phyloP scores from a whole-genome alignment of 2,797 vertebrate genomes.

The Rhinophrynus dorsalis region DNA sequence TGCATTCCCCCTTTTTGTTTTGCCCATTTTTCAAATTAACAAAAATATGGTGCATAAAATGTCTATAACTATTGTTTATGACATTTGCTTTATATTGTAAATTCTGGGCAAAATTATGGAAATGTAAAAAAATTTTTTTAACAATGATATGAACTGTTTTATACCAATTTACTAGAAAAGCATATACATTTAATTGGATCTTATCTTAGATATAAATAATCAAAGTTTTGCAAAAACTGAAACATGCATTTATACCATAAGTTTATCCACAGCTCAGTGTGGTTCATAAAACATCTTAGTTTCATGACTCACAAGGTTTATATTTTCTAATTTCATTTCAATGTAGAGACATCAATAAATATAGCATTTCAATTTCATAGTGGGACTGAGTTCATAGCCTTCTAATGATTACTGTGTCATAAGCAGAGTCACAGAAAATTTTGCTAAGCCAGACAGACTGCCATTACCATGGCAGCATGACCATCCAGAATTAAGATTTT shows the following conservation, averaged over 20 bases:
- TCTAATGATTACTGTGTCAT: slow-evolving; percentile 40
- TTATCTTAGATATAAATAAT: not conserved
- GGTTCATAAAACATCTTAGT: slow-evolving; percentile 8
- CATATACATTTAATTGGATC: too few relatives aligned
- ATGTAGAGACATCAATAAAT: slow-evolving; percentile 32
- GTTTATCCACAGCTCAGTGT: not conserved
- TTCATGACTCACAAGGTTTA: not conserved
- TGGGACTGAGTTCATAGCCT: slow-evolving; percentile 47
- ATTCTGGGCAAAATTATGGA: too few relatives aligned
- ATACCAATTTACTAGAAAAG: too few relatives aligned
- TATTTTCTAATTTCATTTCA: slow-evolving; percentile 41
- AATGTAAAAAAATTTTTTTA: too few relatives aligned
- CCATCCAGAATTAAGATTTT: slow-evolving; percentile 6
- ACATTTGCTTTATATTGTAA: too few relatives aligned
- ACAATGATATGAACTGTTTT: too few relatives aligned
- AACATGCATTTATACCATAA: not conserved
- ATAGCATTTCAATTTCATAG: slow-evolving; percentile 48
- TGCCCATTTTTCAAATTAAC: too few relatives aligned
- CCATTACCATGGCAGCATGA: not conserved
- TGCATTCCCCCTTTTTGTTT: too few relatives aligned
- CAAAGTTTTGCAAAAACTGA: not conserved
- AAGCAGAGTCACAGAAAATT: slow-evolving; percentile 26
- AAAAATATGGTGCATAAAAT: too few relatives aligned
- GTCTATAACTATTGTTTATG: too few relatives aligned
- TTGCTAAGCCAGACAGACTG: not conserved